Conservation (phyloP, 2,113 vertebrate genomes). For the Turnix velox region DNA sequence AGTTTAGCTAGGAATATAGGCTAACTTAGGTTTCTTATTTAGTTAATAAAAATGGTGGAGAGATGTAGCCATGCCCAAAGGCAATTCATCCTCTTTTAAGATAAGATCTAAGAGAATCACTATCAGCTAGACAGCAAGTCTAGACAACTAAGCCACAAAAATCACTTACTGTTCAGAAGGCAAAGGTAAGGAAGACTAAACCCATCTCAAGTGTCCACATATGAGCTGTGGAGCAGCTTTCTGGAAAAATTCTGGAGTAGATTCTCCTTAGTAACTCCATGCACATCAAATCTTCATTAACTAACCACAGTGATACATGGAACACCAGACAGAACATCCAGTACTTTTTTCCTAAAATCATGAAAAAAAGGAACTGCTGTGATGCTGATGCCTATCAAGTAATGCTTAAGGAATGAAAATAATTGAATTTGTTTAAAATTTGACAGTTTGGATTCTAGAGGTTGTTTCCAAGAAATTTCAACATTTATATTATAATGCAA, state of each 20-base stretch:
- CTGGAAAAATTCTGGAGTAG: not conserved
- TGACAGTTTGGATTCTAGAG: not conserved
- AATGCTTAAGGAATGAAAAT: not conserved
- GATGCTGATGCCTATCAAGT: not conserved
- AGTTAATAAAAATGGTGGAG: not conserved
- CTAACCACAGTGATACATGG: not conserved
- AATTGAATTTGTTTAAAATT: not conserved
- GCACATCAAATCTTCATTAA: not conserved
- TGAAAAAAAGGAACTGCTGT: not conserved
- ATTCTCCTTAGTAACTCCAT: not conserved
- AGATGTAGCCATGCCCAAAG: not conserved
- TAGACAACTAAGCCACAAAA: not conserved
- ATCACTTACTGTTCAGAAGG: not conserved
- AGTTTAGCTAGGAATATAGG: not conserved
- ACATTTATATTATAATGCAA: not conserved
- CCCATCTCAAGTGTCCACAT: not conserved
- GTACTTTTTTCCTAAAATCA: not conserved
- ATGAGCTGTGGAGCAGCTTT: not conserved
- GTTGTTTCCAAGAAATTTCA: not conserved
- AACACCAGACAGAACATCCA: not conserved
- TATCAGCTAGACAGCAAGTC: not conserved
- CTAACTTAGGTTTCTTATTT: not conserved
- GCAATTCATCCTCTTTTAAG: not conserved
- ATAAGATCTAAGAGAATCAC: not conserved
- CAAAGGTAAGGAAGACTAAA: not conserved